Evolutionary conservation across 2,888 invertebrate species (phyloP), one percentile per base, ranked within the genome.

Genomic region (Oscheius myriophilus): DNA sequence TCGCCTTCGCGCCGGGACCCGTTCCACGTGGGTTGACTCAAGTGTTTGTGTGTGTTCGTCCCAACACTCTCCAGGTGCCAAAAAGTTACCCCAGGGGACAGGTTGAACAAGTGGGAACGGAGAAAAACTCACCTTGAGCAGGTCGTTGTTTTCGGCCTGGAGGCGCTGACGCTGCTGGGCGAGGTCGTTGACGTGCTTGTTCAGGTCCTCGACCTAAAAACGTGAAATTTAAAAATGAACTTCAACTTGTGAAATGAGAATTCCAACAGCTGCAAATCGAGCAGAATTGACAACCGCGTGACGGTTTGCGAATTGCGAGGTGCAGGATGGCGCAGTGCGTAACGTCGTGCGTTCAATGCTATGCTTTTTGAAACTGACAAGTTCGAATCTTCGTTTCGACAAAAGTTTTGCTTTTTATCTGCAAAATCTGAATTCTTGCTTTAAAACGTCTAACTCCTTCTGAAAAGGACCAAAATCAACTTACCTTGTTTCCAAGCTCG

Each of bases 121-220:
- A 59, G 33, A n/a, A n/a, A 49, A 49, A 67, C 74, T 41, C 25
- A 72, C 79, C 79, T 86, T 85, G 72, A 85, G 79, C 58, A 83
- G 79, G 43, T 82, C 82, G 75, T 85, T 79, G 87, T 89, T 88
- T 87, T 90, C 90, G 89, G 93, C 93, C 72, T 95, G 94, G 85
- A 98, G 91, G 86, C 96, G 93, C 87, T 94, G 93, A 90, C 96
- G 96, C 90, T 95, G 94, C 81, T 94, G 94, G 85, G 95, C 95
- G 88, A 98, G 93, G 89, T 98, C 98, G 86, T 96, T 93, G 86
- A 98, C 93, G 82, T 95, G 94, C 89, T 97, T 94, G 90, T 94
- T 95, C 52, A 79, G 68, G 68, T 79, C 79, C 43, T 79, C 79
- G 45, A 72, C 72, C 70, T 70, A 41, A 14, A 49, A 59, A 51